Evolutionary conservation across 2,888 invertebrate species (phyloP), one percentile per base, ranked within the genome.

Genomic region (Anodontia alba): DNA sequence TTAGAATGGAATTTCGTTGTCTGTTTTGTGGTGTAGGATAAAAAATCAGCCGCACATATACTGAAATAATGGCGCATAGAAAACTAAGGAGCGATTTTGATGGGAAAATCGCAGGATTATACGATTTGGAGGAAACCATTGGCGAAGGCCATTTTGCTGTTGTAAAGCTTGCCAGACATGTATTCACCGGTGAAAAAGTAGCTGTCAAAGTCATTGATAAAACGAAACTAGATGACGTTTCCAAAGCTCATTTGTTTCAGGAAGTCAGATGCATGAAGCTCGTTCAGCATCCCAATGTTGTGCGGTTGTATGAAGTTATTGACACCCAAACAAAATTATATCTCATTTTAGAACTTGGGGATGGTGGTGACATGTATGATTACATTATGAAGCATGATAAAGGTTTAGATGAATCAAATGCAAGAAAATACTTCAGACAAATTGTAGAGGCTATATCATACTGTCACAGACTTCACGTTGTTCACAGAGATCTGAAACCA

Each of bases 71-170:
- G 91, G 88, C 90, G 77, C 83, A 89, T 43, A 89, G 89, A 72
- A 91, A 84, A 82, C 81, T 88, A 42, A 89, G 88, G 79, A 88
- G 89, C 74, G 91, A 91, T 76, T 92, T 92, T 76, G 94, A 93
- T 80, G 92, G 93, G 73, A 93, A 93, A 86, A 94, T 94, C 73
- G 94, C 94, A 79, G 99, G 99, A 77, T 96, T 99, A 72, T 99
- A 99, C 95, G 99, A 99, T 95, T 96, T 99, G 94, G 97, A 98
- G 95, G 98, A 98, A 95, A 99, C 99, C 5, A 96, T 99, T 78
- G 99, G 99, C 69, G 97, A 98, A 82, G 99, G 99, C 80, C 99
- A 99, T 95, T 99, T 99, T 96, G 99, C 99, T 84, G 98, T 99
- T 85, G 99, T 99, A 67, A 99, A 99, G 95, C 95, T 98, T 87